Conservation (phyloP, 2,797 vertebrate species). For the Phrynocephalus forsythii region DNA sequence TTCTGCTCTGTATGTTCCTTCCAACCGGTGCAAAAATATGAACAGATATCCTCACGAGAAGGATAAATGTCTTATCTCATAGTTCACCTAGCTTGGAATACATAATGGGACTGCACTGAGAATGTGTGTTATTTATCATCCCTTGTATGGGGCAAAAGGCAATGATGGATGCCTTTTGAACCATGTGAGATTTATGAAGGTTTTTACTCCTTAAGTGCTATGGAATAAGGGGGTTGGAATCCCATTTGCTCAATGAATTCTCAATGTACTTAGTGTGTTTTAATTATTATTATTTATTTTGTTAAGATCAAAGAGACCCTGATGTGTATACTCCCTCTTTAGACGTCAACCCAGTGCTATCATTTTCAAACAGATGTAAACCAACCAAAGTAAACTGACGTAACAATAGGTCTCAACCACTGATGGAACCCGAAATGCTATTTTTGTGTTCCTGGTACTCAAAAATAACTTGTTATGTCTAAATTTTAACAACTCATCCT, state of each 20-base stretch:
- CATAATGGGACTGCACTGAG: slow-evolving; percentile 64
- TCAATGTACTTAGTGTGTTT: slow-evolving; percentile 68
- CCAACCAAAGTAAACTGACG: slow-evolving; percentile 5
- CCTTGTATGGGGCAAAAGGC: slow-evolving; percentile 66
- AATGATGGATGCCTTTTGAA: slow-evolving; percentile 59
- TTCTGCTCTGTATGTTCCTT: slow-evolving; percentile 65
- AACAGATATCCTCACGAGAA: slow-evolving; percentile 70
- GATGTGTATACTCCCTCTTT: not conserved
- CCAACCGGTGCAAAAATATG: slow-evolving; percentile 63
- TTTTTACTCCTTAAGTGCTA: slow-evolving; percentile 61
- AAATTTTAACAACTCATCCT: not conserved
- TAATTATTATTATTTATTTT: slow-evolving; percentile 59
- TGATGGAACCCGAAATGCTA: not conserved
- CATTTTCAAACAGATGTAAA: slow-evolving; percentile 6
- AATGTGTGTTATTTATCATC: slow-evolving; percentile 71
- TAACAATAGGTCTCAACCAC: not conserved
- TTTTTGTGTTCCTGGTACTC: not conserved
- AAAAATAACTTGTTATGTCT: not conserved
- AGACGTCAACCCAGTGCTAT: not conserved
- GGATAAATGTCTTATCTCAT: slow-evolving; percentile 73
- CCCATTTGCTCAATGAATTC: slow-evolving; percentile 62
- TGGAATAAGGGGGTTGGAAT: slow-evolving; percentile 64
- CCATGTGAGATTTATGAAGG: slow-evolving; percentile 70
- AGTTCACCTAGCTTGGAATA: slow-evolving; percentile 75
- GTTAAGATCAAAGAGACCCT: slow-evolving; percentile 21